phyloP scores from a whole-genome alignment of 2,888 invertebrate species.

The Beris morrisii region DNA sequence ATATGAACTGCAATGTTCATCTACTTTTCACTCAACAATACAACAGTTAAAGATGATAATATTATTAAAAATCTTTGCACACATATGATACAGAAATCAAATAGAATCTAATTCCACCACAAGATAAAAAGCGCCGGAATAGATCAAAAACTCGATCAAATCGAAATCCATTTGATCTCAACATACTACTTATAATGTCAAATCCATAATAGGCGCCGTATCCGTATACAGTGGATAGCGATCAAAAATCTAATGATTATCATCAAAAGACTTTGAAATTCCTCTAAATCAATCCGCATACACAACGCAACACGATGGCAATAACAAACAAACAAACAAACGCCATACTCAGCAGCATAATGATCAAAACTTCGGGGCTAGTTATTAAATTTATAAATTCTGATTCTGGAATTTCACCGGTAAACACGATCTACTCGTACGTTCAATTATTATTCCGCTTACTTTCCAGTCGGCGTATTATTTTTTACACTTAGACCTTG shows the following conservation, averaged over 20 bases:
- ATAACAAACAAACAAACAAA: conserved; percentile 7
- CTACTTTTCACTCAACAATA: too few relatives aligned
- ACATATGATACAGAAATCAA: too few relatives aligned
- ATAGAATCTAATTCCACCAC: conserved; percentile 9
- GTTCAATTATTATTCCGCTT: conserved; percentile 20
- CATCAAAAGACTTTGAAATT: conserved; percentile 24
- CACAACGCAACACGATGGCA: conserved; percentile 14
- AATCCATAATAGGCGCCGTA: conserved; percentile 29
- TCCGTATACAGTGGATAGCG: not conserved
- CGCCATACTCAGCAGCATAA: conserved; percentile 27
- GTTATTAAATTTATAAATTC: conserved; percentile 29
- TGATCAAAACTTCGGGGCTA: conserved; percentile 26
- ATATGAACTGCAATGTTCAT: too few relatives aligned
- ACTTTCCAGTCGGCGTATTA: not conserved
- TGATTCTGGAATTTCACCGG: conserved; percentile 30
- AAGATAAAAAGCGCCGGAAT: conserved; percentile 26
- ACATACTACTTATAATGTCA: conserved; percentile 25
- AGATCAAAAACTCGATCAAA: conserved; percentile 20
- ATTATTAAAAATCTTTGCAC: too few relatives aligned
- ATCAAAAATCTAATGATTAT: conserved; percentile 19
- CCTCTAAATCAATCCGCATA: conserved; percentile 20
- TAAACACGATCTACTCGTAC: conserved; percentile 15
- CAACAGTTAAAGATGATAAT: too few relatives aligned
- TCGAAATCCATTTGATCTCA: conserved; percentile 29
- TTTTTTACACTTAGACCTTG: conserved; percentile 21